Evolutionary conservation across 53 echinoderm and acorn worm genomes (phyloP).

Genomic region (Glandiceps talaboti): DNA sequence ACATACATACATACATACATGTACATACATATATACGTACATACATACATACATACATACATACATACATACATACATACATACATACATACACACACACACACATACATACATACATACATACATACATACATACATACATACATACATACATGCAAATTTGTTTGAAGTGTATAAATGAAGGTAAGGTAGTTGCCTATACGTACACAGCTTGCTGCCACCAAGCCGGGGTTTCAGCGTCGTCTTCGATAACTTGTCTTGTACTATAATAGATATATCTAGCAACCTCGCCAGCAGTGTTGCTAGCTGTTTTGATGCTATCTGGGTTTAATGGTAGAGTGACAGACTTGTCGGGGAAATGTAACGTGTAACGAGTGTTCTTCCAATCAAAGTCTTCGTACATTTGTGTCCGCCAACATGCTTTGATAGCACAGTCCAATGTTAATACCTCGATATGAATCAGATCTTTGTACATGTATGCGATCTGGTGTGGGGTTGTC

Average conservation of each 20-base stretch:
- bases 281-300: constrained; percentile 8
- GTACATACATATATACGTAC: not conserved
- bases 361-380: constrained; percentile 8
- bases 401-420: not conserved
- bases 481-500: not conserved
- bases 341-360: not conserved
- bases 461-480: constrained; percentile 1
- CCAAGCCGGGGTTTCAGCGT: not conserved
- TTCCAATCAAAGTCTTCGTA: constrained; percentile 3
- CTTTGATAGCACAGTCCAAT: not conserved
- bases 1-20: no score
- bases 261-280: constrained; percentile 6
- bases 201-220: no score
- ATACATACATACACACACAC: not conserved
- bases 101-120: not conserved
- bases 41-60: not conserved
- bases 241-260: not conserved
- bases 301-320: constrained; percentile 7
- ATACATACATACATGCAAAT: not conserved
- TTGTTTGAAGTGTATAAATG: no score
- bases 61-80: not conserved
- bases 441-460: constrained; percentile 9
- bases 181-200: no score
- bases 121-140: not conserved
- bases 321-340: not conserved